Base-by-base conservation (phyloP, 2,797 vertebrate genomes). In the Sandelia bainsii region DNA sequence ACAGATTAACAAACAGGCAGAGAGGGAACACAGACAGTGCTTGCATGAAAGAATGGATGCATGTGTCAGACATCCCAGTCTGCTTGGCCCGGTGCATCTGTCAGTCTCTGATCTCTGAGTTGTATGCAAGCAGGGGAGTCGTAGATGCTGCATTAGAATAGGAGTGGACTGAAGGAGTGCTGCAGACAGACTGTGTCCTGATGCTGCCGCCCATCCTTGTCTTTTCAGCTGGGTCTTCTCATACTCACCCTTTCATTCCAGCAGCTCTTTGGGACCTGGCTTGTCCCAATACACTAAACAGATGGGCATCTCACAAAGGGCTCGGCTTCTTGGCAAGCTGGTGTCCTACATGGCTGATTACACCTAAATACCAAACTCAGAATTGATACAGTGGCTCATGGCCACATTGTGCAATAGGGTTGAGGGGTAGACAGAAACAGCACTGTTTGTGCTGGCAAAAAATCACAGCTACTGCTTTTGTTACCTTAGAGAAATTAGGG, bases 281-380 rank as follows among this genome's bases (percentile, higher is more conserved):
- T 89, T 69, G 89, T 95, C 91, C 95, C 95, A 91, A 93, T 92
- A 92, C 95, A 86, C 72, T 92, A 95, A 96, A 95, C 98, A 98
- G 97, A 98, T 98, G 97, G 98, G 95, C 91, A 92, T 91, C 92
- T 95, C 94, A 97, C 96, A 98, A 97, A 96, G 93, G 95, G 87
- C 94, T 82, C 89, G 58, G 90, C 92, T 93, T 95, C 95, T 95
- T 94, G 92, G 94, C 97, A 98, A 98, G 96, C 97, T 98, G 97
- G 96, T 97, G 96, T 96, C 94, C 95, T 95, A 92, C 96, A 98
- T 96, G 98, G 96, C 96, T 95, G 97, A 98, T 97, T 98, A 97
- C 96, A 95, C 96, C 93, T 94, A 94, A 97, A 98, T 96, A 94
- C 95, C 92, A 92, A 94, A 95, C 92, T 91, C 93, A 91, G 95